Evolutionary conservation across 2,797 vertebrate species (phyloP).

Genomic region (Poecilia gillii): DNA sequence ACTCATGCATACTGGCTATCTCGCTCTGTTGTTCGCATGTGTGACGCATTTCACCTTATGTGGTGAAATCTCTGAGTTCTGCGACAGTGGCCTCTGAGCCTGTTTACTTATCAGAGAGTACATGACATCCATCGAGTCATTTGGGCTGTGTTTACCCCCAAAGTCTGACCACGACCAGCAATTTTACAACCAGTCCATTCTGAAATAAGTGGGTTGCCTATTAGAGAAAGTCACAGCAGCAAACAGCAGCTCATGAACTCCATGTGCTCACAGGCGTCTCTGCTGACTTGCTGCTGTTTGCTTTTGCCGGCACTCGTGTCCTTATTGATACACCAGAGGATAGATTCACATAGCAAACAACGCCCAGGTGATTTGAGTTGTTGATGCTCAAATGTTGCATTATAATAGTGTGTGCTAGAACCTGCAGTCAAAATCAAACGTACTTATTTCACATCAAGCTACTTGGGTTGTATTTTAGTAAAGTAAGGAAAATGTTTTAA

Average conservation of each 20-base stretch:
- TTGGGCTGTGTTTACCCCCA: constrained; percentile 2
- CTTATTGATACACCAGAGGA: constrained; percentile 23
- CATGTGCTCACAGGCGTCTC: constrained; percentile 11
- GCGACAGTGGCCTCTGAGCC: constrained; percentile 20
- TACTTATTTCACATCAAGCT: neutral
- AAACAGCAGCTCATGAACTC: constrained; percentile 13
- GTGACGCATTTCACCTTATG: constrained; percentile 19
- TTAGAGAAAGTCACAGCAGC: constrained; percentile 8
- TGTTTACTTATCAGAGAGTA: constrained; percentile 7
- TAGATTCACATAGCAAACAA: neutral
- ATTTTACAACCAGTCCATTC: constrained; percentile 13
- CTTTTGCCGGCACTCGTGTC: constrained; percentile 17
- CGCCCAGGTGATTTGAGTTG: neutral
- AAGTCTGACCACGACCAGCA: constrained; percentile 14
- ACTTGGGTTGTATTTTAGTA: neutral
- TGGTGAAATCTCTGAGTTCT: constrained; percentile 15
- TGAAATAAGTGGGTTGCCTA: neutral
- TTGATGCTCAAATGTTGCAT: neutral
- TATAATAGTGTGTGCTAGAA: neutral
- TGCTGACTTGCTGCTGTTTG: constrained; percentile 20
- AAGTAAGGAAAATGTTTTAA: neutral
- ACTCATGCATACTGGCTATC: neutral
- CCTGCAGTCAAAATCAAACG: neutral
- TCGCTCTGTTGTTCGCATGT: neutral
- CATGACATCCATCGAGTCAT: constrained; percentile 8